phyloP scores from a whole-genome alignment of 2,888 invertebrate species.

The Drosophila histrio region DNA sequence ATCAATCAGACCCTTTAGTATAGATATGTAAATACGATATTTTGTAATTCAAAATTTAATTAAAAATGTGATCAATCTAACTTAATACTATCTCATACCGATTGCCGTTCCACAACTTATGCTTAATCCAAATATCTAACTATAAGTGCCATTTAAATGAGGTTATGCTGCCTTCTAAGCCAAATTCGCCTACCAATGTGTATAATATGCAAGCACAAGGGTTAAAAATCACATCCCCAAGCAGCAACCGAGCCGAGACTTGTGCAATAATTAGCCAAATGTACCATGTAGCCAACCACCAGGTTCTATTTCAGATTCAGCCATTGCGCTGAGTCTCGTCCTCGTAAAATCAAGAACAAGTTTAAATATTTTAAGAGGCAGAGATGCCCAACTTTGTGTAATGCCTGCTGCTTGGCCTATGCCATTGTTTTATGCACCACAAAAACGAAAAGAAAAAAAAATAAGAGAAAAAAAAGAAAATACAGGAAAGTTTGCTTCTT shows the following conservation, averaged over 20 bases:
- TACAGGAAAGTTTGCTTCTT: slow-evolving; percentile 33
- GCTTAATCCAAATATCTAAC: background rate
- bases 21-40: no score
- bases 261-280: slow-evolving; percentile 71
- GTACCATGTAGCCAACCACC: slow-evolving; percentile 17
- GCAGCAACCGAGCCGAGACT: slow-evolving; percentile 31
- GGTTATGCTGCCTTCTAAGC: background rate
- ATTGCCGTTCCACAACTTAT: background rate
- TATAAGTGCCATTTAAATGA: background rate
- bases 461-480: slow-evolving; percentile 4
- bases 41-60: no score
- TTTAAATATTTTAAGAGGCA: slow-evolving; percentile 68
- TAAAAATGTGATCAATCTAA: no score
- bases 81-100: background rate
- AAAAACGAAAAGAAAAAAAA: slow-evolving; percentile 1
- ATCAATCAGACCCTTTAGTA: no score
- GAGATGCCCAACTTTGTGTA: slow-evolving; percentile 4
- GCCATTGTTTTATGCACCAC: slow-evolving; percentile 50
- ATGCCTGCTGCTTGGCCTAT: slow-evolving; percentile 2
- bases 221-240: background rate
- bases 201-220: slow-evolving; percentile 4
- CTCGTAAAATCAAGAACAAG: slow-evolving; percentile 52
- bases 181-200: background rate
- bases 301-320: background rate
- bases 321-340: background rate